These are phyloP conservation scores for Saccopteryx leptura DNA, from an alignment of 2,113 vertebrate genomes.

Conservation along the genomic window DNA sequence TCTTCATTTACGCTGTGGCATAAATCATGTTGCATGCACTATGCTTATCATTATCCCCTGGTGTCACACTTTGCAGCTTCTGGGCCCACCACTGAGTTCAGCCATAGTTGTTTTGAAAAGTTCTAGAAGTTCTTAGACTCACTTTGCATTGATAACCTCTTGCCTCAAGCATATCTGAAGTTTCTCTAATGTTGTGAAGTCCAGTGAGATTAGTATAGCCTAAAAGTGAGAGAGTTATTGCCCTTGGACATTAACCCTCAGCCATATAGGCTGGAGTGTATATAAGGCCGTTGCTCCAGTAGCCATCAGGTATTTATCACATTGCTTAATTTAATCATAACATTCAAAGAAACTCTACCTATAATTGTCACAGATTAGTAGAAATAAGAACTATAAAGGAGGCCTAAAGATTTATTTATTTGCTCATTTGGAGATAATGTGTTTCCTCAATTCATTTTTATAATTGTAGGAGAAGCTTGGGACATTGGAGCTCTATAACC, in stretches of 20 bases:
- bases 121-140: not conserved
- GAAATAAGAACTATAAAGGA: not conserved
- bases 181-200: not conserved
- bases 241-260: not conserved
- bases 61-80: not conserved
- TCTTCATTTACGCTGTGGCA: slow-evolving; percentile 12
- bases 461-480: not conserved
- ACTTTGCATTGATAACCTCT: not conserved
- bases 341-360: not conserved
- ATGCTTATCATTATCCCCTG: not conserved
- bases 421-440: not conserved
- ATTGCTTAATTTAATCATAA: not conserved
- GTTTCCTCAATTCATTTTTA: not conserved
- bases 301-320: not conserved
- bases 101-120: not conserved
- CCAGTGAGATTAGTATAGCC: not conserved
- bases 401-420: not conserved
- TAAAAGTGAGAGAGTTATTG: not conserved
- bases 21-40: not conserved
- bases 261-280: not conserved
- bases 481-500: not conserved
- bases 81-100: not conserved
- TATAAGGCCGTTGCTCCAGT: not conserved
- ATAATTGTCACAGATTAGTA: not conserved
- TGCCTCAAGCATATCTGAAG: not conserved